Evolutionary conservation across 1,140 invertebrate genomes (phyloP).

Genomic region (Drosophila fuyamai): DNA sequence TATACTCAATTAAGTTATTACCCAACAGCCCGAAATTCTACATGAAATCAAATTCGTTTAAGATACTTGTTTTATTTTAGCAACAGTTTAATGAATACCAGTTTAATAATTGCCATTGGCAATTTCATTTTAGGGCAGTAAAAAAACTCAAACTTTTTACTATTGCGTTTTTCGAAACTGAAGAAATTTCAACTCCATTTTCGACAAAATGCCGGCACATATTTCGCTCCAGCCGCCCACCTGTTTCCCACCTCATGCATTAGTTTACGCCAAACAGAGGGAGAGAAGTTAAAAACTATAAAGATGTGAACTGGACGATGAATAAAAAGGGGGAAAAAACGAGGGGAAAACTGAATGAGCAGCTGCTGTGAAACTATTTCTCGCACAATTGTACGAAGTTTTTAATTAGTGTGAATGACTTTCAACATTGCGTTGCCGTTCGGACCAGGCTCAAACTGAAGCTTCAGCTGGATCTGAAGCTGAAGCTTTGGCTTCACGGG

Average conservation of each 20-base stretch:
- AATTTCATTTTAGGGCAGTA: background rate
- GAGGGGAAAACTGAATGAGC: constrained; percentile 34
- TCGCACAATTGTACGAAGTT: constrained; percentile 83
- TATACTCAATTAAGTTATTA: too few species aligned
- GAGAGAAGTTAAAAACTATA: constrained; percentile 45
- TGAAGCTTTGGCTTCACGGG: constrained; percentile 9
- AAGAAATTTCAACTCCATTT: constrained; percentile 33
- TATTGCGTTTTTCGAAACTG: constrained; percentile 21
- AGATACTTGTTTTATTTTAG: too few species aligned
- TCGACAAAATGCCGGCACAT: constrained; percentile 8
- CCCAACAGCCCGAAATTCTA: too few species aligned
- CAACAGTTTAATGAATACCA: too few species aligned
- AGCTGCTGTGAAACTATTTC: constrained; percentile 80
- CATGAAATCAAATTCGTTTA: too few species aligned
- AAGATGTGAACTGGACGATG: constrained; percentile 40
- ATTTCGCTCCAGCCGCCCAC: background rate
- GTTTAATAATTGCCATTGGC: background rate
- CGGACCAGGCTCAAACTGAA: constrained; percentile 28
- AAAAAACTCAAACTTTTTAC: constrained; percentile 26
- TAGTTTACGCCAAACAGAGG: constrained; percentile 4
- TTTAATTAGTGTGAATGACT: constrained; percentile 84
- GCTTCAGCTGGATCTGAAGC: constrained; percentile 7
- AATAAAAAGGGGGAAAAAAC: background rate
- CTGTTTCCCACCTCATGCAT: constrained; percentile 27
- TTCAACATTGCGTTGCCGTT: constrained; percentile 72